phyloP scores from a whole-genome alignment of 2,888 invertebrate genomes.

The Coremacera marginata region DNA sequence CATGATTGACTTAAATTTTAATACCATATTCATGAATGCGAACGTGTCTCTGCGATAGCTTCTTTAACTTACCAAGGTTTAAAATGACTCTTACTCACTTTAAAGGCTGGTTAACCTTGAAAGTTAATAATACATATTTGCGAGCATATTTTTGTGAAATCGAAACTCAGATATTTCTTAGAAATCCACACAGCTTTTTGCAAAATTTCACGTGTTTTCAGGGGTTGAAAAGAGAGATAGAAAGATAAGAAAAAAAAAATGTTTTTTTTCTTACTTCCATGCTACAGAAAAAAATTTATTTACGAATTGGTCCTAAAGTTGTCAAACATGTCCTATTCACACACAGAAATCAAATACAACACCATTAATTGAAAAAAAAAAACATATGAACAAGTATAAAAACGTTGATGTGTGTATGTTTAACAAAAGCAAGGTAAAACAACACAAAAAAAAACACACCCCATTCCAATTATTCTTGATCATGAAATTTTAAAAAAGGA shows the following conservation, averaged over 20 bases:
- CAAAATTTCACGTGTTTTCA: constrained; percentile 4
- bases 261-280: not conserved
- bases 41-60: too few relatives aligned
- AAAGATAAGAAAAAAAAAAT: not conserved
- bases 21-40: too few relatives aligned
- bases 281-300: too few relatives aligned
- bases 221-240: not conserved
- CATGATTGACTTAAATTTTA: too few relatives aligned
- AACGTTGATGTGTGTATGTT: not conserved
- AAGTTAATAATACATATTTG: too few relatives aligned
- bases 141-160: too few relatives aligned
- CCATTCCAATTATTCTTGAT: not conserved
- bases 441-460: not conserved
- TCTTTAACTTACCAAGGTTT: too few relatives aligned
- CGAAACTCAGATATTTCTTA: too few relatives aligned
- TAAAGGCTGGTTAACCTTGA: too few relatives aligned
- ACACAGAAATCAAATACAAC: not conserved
- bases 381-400: not conserved
- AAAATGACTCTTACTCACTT: too few relatives aligned
- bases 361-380: not conserved
- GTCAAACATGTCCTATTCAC: constrained; percentile 4
- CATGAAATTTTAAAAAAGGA: not conserved
- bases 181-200: not conserved
- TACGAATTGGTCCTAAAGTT: not conserved
- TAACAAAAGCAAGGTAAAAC: not conserved